These are phyloP conservation scores for Paedocypris micromegethes DNA, from an alignment of 2,797 vertebrate species.

Conservation along the genomic window DNA sequence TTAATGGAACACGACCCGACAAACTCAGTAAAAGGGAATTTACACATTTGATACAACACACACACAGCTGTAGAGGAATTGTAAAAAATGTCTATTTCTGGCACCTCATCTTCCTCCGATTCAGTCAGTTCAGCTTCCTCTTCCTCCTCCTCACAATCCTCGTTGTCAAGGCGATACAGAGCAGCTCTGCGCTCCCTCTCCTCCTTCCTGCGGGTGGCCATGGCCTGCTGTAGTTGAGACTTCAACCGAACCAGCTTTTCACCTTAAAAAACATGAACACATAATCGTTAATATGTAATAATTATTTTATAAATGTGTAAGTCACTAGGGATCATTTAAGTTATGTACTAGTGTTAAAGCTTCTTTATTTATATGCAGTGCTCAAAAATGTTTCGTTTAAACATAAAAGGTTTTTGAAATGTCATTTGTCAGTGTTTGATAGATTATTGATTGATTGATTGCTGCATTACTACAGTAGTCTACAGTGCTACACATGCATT, in stretches of 20 bases:
- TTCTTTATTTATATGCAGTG: no score
- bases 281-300: neutral
- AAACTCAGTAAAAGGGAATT: neutral
- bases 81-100: neutral
- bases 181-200: constrained; percentile 82
- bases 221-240: constrained; percentile 89
- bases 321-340: no score
- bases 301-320: no score
- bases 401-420: no score
- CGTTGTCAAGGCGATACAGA: constrained; percentile 84
- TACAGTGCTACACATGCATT: no score
- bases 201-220: constrained; percentile 83
- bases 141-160: constrained; percentile 83
- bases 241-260: constrained; percentile 85
- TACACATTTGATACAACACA: no score
- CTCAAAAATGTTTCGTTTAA: no score
- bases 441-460: no score
- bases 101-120: constrained; percentile 79
- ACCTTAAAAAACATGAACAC: constrained; percentile 60
- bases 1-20: neutral
- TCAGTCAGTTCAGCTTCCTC: constrained; percentile 84
- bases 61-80: neutral
- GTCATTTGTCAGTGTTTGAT: no score
- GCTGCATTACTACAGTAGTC: no score
- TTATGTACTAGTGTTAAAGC: no score